Evolutionary conservation across 1,140 invertebrate species (phyloP).

Genomic region (Yoshiicerus persimilis): DNA sequence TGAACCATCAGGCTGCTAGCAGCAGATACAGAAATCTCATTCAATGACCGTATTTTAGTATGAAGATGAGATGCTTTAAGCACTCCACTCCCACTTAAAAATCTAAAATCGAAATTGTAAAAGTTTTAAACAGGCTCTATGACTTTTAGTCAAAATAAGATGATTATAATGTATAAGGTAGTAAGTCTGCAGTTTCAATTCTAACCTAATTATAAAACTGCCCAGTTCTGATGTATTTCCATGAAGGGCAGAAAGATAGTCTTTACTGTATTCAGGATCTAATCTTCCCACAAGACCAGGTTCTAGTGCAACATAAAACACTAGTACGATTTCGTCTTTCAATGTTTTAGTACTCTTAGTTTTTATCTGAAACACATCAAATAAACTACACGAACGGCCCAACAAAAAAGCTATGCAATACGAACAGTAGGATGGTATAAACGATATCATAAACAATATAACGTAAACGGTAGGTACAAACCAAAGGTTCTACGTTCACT

Average conservation of each 20-base stretch:
- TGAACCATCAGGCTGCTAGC: conserved; percentile 30
- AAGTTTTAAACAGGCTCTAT: not conserved
- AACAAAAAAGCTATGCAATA: not conserved
- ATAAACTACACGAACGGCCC: not conserved
- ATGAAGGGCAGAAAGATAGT: conserved; percentile 65
- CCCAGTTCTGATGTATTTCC: conserved; percentile 77
- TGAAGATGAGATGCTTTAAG: conserved; percentile 31
- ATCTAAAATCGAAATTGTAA: conserved; percentile 3
- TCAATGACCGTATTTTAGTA: conserved; percentile 38
- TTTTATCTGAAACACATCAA: not conserved
- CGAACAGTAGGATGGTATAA: not conserved
- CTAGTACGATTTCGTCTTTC: conserved; percentile 56
- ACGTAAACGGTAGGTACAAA: no score
- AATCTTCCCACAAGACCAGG: conserved; percentile 66
- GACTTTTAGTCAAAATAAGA: not conserved
- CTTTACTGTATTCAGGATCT: conserved; percentile 60
- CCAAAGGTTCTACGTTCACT: conserved; percentile 64
- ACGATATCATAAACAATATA: not conserved
- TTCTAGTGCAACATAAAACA: conserved; percentile 77
- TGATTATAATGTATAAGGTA: not conserved
- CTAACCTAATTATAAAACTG: conserved; percentile 66
- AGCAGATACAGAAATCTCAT: conserved; percentile 34
- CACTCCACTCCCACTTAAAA: conserved; percentile 28
- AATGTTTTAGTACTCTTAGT: not conserved
- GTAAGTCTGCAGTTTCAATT: not conserved